A percentile compares a stretch with the other conserved stretches of the same genome.
Evolutionary conservation across 2,113 vertebrate species (phyloP).

Genomic region (Atractosteus spatula): DNA sequence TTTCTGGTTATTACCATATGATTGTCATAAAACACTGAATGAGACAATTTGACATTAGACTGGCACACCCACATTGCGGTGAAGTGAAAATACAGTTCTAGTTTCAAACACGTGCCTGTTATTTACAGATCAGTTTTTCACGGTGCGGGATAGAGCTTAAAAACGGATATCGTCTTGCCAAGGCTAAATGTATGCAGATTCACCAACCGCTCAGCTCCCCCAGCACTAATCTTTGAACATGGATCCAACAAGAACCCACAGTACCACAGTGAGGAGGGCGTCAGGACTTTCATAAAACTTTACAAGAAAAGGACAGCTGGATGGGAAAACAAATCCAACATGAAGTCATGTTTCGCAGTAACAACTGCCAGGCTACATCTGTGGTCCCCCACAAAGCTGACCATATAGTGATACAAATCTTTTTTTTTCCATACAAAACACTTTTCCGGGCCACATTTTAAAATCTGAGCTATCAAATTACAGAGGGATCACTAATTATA

Average conservation of each 20-base stretch:
- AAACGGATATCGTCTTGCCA: slow-evolving; percentile 54
- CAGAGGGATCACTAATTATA: too few species aligned
- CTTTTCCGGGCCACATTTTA: too few species aligned
- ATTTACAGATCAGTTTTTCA: slow-evolving; percentile 68
- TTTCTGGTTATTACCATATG: slow-evolving; percentile 91
- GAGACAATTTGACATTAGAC: slow-evolving; percentile 55
- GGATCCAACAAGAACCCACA: background rate
- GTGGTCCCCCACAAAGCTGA: too few species aligned
- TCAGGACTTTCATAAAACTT: too few species aligned
- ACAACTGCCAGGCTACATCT: too few species aligned
- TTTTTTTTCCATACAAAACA: too few species aligned
- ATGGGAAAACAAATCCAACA: too few species aligned
- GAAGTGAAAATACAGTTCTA: slow-evolving; percentile 51
- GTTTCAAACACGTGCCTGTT: slow-evolving; percentile 64
- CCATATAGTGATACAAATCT: too few species aligned
- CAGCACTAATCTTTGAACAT: slow-evolving; percentile 23
- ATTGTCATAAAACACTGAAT: slow-evolving; percentile 73
- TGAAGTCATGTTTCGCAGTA: too few species aligned
- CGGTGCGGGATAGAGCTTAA: slow-evolving; percentile 47
- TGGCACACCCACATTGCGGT: slow-evolving; percentile 47
- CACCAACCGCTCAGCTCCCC: slow-evolving; percentile 38
- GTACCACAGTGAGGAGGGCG: background rate
- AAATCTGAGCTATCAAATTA: too few species aligned
- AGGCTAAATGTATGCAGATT: slow-evolving; percentile 66
- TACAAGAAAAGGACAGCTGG: too few species aligned